Evolutionary conservation across 1,140 invertebrate genomes (phyloP), one percentile per base, ranked within the genome.

Genomic region (Nephotettix cincticeps): DNA sequence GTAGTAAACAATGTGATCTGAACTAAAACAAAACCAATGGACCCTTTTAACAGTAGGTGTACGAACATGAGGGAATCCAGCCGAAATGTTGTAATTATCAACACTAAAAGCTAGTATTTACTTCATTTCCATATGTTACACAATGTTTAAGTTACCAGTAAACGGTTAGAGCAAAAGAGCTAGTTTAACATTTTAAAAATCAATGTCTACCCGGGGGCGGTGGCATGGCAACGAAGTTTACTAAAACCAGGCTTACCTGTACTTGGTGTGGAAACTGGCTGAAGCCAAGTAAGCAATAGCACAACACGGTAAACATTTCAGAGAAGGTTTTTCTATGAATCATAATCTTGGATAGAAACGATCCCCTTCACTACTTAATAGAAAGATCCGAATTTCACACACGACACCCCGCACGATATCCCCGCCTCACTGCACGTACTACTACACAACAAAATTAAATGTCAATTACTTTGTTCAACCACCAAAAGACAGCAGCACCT

Each of bases 161-260:
- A 36, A 6, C 14, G 14, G 32, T 36, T 19, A 6, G 47, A 4
- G 19, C 6, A n/a, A n/a, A 51, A 51, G 4, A 51, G 47, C 47
- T 51, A 9, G 19, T 19, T 51, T 51, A 51, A 51, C 17, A 51
- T 61, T 61, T 25, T 2, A 61, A 61, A 61, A 61, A 61, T 61
- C 56, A 61, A 61, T 61, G 47, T 11, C 21, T n/a, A 21, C 28
- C 23, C 23, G 56, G 56, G 56, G 56, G 56, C 56, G 56, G 56
- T 61, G 56, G 56, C 56, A 61, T 61, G 56, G 56, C 27, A 61
- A 61, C 56, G 56, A 61, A 27, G 32, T 51, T 25, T 25, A 27
- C 56, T 61, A 29, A 61, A 6, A 2, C 9, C 9, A 2, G 25
- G 28, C 56, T 27, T 61, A 61, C 56, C 56, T 61, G 14, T 61